These are phyloP conservation scores for Paralichthys olivaceus DNA, from an alignment of 2,113 vertebrate genomes.

Conservation along the genomic window DNA sequence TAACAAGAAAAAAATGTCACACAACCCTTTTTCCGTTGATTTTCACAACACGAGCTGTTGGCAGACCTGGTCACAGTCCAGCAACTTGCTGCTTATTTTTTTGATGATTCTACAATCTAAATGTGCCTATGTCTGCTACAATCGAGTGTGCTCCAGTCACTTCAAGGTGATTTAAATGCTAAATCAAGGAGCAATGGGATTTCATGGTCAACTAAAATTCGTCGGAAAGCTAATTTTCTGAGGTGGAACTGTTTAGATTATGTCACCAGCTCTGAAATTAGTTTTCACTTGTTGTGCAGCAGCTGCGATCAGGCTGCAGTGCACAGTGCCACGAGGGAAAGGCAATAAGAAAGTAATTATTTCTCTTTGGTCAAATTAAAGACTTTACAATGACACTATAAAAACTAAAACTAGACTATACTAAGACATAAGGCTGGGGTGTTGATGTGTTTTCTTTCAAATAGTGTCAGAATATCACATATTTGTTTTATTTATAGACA, in stretches of 20 bases:
- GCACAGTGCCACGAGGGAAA: conserved; percentile 1
- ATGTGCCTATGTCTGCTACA: conserved; percentile 30
- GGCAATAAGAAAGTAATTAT: neutral
- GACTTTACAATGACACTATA: too few species aligned
- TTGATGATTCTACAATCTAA: conserved; percentile 46
- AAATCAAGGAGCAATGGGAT: conserved; percentile 54
- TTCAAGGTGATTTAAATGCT: conserved; percentile 59
- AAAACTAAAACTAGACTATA: too few species aligned
- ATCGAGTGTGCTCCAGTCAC: conserved; percentile 43
- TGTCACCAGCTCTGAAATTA: conserved; percentile 31
- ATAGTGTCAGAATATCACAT: neutral
- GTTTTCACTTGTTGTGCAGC: conserved; percentile 31
- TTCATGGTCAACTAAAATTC: conserved; percentile 55
- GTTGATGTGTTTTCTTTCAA: too few species aligned
- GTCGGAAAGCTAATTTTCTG: conserved; percentile 55
- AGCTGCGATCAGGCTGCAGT: neutral
- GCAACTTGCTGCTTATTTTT: conserved; percentile 35
- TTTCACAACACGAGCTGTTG: conserved; percentile 11
- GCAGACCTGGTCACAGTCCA: conserved; percentile 39
- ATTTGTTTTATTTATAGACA: neutral
- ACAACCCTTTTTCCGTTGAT: conserved; percentile 13
- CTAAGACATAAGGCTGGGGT: neutral
- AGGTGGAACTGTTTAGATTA: conserved; percentile 37
- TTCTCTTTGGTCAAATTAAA: neutral
- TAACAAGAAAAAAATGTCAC: neutral